Evolutionary conservation across 2,113 vertebrate genomes (phyloP), one percentile per base, ranked within the genome.

Genomic region (Vidua macroura): DNA sequence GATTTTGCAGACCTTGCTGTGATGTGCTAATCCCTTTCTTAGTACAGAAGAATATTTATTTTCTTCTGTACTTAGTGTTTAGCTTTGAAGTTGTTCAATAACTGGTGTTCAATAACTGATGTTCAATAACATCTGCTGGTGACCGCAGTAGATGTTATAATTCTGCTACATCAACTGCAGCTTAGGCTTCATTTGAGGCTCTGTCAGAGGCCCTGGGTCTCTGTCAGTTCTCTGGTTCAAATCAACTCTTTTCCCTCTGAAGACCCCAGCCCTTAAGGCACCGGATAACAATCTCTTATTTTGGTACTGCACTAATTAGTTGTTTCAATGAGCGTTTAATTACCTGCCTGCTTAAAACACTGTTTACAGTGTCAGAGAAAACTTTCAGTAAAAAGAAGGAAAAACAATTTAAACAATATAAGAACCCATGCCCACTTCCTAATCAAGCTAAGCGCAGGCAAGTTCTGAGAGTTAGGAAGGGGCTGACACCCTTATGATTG

Each of bases 71-170:
- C 53, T 94, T 56, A 20, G 41, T n/a, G 48, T 77, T 94, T 63
- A 30, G 60, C 92, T 96, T 96, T 97, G 96, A 97, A 91, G 92
- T 87, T 93, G 56, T 86, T 81, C 92, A 95, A 12, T 68, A 96
- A 84, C 88, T 35, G 35, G 35, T 35, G 35, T 35, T 35, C 35
- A 35, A 35, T 35, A 35, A 35, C 35, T 35, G 35, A 35, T 93
- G 56, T 86, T 81, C 92, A 95, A 12, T 68, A 96, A 84, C 88
- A 92, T 96, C 83, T 96, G 95, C 88, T 91, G 62, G 81, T 91
- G 93, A 92, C 96, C 93, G 76, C 89, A 95, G 91, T 96, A 64
- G 79, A 89, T 72, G 88, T 86, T 86, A 43, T 5, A 76, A 55
- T 63, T 94, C 83, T 91, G 63, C 25, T 69, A 48, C 80, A 79